Conservation (phyloP, 35 echinoderm and acorn worm genomes). For the Diadema setosum region DNA sequence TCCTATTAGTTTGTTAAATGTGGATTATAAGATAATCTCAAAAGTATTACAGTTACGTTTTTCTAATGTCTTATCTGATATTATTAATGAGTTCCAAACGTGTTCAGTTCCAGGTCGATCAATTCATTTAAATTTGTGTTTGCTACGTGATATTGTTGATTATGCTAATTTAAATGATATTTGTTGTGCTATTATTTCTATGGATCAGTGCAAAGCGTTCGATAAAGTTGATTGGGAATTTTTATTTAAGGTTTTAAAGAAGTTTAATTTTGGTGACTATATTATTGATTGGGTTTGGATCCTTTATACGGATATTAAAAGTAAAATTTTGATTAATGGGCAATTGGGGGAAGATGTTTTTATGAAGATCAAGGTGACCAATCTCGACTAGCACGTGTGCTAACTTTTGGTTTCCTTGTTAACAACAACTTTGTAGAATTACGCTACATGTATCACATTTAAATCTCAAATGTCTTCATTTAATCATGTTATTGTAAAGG, state of each 20-base stretch:
- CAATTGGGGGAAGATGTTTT: neutral
- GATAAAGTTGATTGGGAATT: conserved; percentile 42
- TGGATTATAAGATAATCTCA: conserved; percentile 56
- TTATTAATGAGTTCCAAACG: conserved; percentile 41
- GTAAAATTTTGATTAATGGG: conserved; percentile 28
- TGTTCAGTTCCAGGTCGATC: conserved; percentile 44
- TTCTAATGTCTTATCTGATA: neutral
- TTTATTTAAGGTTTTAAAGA: neutral
- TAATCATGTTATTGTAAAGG: too few species aligned
- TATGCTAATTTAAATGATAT: neutral
- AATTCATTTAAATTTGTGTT: conserved; percentile 27
- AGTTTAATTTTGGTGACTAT: neutral
- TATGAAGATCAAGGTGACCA: too few species aligned
- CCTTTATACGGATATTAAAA: conserved; percentile 28
- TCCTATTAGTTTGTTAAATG: conserved; percentile 21
- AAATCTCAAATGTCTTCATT: too few species aligned
- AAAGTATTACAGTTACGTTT: conserved; percentile 34
- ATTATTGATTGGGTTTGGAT: conserved; percentile 39
- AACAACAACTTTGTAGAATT: too few species aligned
- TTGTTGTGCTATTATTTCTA: neutral
- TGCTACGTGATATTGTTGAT: conserved; percentile 25
- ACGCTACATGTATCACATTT: too few species aligned
- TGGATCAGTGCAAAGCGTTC: conserved; percentile 65
- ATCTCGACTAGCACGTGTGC: too few species aligned
- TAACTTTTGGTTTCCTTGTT: too few species aligned